These are phyloP conservation scores for Zootoca vivipara DNA, from an alignment of 2,113 vertebrate genomes.

Conservation along the genomic window DNA sequence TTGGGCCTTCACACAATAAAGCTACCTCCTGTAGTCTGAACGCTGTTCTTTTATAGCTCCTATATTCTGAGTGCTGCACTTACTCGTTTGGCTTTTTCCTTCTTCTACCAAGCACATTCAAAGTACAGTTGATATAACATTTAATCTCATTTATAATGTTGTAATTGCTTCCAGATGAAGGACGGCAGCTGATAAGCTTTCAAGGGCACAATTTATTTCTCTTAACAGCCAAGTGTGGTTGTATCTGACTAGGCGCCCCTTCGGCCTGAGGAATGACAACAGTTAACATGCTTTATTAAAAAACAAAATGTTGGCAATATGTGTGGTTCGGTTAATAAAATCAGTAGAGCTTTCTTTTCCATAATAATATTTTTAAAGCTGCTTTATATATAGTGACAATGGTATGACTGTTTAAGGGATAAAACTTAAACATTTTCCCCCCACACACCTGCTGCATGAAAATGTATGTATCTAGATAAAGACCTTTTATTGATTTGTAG, in stretches of 20 bases:
- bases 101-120: conserved; percentile 40
- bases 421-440: conserved; percentile 63
- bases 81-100: neutral
- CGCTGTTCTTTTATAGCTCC: conserved; percentile 31
- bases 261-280: conserved; percentile 46
- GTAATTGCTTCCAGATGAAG: conserved; percentile 56
- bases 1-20: conserved; percentile 10
- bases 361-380: conserved; percentile 63
- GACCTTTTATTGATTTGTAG: conserved; percentile 21
- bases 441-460: conserved; percentile 39
- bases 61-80: conserved; percentile 31
- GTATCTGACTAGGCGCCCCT: conserved; percentile 41
- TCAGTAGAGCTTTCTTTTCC: conserved; percentile 55
- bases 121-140: conserved; percentile 33
- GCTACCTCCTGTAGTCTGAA: conserved; percentile 56
- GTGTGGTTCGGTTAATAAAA: conserved; percentile 49
- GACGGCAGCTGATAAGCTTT: conserved; percentile 42
- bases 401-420: conserved; percentile 64
- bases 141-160: conserved; percentile 42
- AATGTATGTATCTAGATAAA: conserved; percentile 36
- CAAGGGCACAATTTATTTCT: conserved; percentile 56
- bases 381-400: conserved; percentile 62
- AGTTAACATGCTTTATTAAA: conserved; percentile 54
- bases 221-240: conserved; percentile 45
- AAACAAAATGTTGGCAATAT: conserved; percentile 57